These are phyloP conservation scores for Zalophus californianus DNA, from an alignment of 2,797 vertebrate genomes.

Conservation along the genomic window DNA sequence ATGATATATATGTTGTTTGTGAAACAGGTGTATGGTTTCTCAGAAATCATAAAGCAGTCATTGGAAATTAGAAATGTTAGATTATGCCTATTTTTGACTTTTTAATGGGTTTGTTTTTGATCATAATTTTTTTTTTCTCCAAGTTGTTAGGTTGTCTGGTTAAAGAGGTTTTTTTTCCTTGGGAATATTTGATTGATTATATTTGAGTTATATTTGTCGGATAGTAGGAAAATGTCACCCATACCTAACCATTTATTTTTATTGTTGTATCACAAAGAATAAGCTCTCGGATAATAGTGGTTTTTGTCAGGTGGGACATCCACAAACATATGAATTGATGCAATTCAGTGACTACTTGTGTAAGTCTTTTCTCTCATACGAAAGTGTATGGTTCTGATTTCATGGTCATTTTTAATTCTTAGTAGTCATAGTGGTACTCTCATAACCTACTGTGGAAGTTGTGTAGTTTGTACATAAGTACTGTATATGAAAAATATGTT, in stretches of 20 bases:
- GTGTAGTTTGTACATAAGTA: not conserved
- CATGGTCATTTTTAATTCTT: not conserved
- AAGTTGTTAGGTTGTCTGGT: not conserved
- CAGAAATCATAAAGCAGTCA: not conserved
- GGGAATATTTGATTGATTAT: not conserved
- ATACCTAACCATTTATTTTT: not conserved
- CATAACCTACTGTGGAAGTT: not conserved
- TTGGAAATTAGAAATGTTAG: constrained; percentile 1
- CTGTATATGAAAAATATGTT: not conserved
- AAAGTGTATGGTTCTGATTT: not conserved
- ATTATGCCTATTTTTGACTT: not conserved
- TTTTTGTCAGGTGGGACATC: not conserved
- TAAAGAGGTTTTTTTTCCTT: not conserved
- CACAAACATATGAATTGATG: not conserved
- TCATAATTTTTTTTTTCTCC: not conserved
- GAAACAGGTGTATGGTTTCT: not conserved
- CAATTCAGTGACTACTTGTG: not conserved
- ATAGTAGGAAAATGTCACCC: not conserved
- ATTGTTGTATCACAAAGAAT: not conserved
- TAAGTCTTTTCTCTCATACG: not conserved
- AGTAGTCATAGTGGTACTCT: not conserved
- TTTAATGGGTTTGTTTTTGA: constrained; percentile 30
- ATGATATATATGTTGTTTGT: not conserved
- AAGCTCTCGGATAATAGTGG: not conserved
- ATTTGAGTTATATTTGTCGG: constrained; percentile 3